These are phyloP conservation scores for Leptopilina myrica DNA, from an alignment of 2,888 invertebrate genomes.

Conservation along the genomic window DNA sequence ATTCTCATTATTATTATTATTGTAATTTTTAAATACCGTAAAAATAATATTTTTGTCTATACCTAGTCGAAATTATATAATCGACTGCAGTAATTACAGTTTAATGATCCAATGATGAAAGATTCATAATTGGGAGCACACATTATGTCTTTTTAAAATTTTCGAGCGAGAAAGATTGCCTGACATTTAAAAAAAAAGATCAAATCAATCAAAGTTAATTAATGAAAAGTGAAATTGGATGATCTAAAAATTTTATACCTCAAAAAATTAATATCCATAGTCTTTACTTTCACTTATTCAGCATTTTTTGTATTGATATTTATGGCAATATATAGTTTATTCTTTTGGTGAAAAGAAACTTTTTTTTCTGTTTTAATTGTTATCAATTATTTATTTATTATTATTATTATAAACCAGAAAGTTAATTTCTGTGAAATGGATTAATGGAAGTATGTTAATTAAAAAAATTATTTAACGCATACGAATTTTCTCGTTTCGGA, in stretches of 20 bases:
- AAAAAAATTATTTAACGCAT: no score
- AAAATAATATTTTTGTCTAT: not conserved
- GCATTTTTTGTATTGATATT: not conserved
- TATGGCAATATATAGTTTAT: not conserved
- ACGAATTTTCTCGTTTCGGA: no score
- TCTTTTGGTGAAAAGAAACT: not conserved
- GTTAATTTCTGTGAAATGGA: no score
- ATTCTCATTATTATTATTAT: no score
- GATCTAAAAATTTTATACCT: not conserved
- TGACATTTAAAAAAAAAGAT: not conserved
- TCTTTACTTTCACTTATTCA: not conserved
- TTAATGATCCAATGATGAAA: not conserved
- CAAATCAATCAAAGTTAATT: conserved; percentile 15
- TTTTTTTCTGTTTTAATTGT: not conserved
- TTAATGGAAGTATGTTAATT: no score
- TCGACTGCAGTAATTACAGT: not conserved
- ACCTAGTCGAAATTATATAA: not conserved
- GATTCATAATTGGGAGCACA: not conserved
- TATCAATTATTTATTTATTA: no score
- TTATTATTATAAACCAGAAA: not conserved
- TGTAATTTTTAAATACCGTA: no score
- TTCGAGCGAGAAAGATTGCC: not conserved
- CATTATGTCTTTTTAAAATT: not conserved
- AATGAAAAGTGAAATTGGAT: conserved; percentile 12
- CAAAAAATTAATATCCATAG: not conserved